These are phyloP conservation scores for Stramonita haemastoma DNA, from an alignment of 2,888 invertebrate species.

Conservation along the genomic window DNA sequence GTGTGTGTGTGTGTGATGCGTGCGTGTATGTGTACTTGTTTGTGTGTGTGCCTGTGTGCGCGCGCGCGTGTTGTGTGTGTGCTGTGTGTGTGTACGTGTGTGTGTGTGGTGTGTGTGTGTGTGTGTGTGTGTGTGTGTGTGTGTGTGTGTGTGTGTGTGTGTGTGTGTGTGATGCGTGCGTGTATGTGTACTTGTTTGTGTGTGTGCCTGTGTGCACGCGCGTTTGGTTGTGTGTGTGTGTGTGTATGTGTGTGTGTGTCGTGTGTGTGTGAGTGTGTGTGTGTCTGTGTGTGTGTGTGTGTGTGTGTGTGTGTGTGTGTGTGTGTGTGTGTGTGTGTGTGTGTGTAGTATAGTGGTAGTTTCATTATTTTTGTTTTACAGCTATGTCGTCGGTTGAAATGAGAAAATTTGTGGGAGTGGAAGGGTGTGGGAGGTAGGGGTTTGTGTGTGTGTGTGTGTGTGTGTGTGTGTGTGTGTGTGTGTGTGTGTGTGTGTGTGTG, in stretches of 20 bases:
- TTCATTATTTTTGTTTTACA: no score
- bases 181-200: not conserved
- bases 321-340: not conserved
- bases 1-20: no score
- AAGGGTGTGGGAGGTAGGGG: no score
- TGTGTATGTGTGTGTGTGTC: no score
- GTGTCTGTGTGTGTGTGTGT: not conserved
- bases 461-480: slow-evolving; percentile 14
- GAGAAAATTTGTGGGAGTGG: no score
- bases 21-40: no score
- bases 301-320: slow-evolving; percentile 17
- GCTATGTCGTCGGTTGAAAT: no score
- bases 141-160: not conserved
- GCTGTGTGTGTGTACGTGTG: not conserved
- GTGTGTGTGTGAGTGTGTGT: no score
- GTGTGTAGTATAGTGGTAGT: not conserved
- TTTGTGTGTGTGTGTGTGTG: not conserved
- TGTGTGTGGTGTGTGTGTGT: not conserved
- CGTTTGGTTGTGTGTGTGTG: not conserved
- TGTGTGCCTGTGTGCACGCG: not conserved
- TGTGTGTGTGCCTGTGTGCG: no score
- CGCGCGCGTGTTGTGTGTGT: no score
- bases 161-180: not conserved
- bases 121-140: not conserved
- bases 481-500: not conserved